These are phyloP conservation scores for Gymnogyps californianus DNA, from an alignment of 2,113 vertebrate species.

Conservation along the genomic window DNA sequence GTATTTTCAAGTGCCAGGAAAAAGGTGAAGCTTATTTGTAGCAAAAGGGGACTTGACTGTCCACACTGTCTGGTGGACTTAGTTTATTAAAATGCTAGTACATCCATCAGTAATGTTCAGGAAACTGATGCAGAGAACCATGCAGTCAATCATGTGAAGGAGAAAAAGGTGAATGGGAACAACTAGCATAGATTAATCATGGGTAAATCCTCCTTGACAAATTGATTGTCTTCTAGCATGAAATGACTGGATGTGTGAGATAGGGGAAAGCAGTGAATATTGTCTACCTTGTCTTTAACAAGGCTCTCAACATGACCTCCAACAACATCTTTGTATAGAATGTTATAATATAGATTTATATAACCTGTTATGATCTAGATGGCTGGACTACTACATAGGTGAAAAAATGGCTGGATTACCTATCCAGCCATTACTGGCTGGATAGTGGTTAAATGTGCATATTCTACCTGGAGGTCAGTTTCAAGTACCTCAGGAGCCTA, in stretches of 20 bases:
- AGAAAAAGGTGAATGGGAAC: background rate
- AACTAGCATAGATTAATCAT: background rate
- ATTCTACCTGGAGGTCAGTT: background rate
- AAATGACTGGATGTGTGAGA: background rate
- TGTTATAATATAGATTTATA: background rate
- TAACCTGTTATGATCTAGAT: background rate
- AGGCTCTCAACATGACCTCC: background rate
- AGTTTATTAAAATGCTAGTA: background rate
- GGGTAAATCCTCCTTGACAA: background rate
- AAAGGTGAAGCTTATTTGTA: background rate
- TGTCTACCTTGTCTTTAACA: background rate
- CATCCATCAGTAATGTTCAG: background rate
- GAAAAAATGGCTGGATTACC: background rate
- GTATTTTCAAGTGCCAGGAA: background rate
- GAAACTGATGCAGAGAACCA: background rate
- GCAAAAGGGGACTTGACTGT: background rate
- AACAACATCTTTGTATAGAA: background rate
- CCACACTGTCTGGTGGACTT: background rate
- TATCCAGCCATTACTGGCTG: background rate
- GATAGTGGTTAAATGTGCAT: background rate
- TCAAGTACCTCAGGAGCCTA: background rate
- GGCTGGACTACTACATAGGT: background rate
- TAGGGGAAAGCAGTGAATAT: background rate
- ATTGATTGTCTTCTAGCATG: background rate
- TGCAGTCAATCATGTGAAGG: background rate